Percentiles rank a stretch among this genome's conserved stretches.
phyloP scores from a whole-genome alignment of 1,140 invertebrate genomes.

The Camponotus vicinus region DNA sequence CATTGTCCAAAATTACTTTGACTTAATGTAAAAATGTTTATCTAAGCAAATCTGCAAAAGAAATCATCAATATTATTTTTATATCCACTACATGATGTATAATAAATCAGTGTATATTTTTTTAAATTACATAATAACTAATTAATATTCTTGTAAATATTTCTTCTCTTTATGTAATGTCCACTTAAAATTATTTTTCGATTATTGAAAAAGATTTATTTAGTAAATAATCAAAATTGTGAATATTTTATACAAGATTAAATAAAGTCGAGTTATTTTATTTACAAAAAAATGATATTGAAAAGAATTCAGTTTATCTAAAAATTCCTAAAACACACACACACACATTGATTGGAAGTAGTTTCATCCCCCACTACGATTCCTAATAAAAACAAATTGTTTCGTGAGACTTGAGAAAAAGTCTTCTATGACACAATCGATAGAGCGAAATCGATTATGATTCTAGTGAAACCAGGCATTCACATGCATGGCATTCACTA shows the following conservation, averaged over 20 bases:
- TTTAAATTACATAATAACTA: constrained; percentile 4
- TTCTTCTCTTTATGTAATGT: neutral
- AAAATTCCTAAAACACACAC: neutral
- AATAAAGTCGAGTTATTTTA: neutral
- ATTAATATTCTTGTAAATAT: neutral
- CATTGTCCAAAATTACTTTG: neutral
- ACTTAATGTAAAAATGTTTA: neutral
- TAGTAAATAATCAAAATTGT: neutral
- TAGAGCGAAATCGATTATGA: constrained; percentile 59
- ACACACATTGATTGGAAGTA: too few relatives aligned
- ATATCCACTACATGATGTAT: too few relatives aligned
- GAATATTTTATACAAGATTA: neutral
- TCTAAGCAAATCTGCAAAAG: neutral
- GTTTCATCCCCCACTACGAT: neutral
- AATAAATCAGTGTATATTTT: neutral
- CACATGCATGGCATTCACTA: constrained; percentile 41
- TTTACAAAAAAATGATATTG: neutral
- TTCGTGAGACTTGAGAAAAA: constrained; percentile 40
- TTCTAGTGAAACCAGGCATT: constrained; percentile 17
- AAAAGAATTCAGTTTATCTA: neutral
- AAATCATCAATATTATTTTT: neutral
- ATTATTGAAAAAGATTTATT: too few relatives aligned
- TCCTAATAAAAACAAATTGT: constrained; percentile 19
- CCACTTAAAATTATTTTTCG: neutral
- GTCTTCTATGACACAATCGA: constrained; percentile 57